These are phyloP conservation scores for Thaumetopoea pityocampa DNA, from an alignment of 1,140 invertebrate genomes.

Conservation along the genomic window DNA sequence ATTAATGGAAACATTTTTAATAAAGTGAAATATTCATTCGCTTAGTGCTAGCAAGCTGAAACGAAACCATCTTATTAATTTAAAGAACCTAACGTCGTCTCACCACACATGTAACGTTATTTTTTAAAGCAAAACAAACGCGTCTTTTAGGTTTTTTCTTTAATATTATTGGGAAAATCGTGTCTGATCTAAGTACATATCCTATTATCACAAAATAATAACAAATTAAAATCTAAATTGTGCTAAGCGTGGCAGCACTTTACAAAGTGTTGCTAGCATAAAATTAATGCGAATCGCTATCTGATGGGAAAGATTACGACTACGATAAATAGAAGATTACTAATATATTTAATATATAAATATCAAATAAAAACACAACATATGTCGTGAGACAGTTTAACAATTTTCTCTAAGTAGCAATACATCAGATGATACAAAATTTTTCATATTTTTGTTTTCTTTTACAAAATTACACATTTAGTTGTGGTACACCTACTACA, in stretches of 20 bases:
- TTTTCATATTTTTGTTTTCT: no score
- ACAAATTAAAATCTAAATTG: slow-evolving; percentile 64
- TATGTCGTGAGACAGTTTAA: slow-evolving; percentile 71
- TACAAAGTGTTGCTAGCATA: slow-evolving; percentile 33
- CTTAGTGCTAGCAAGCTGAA: slow-evolving; percentile 53
- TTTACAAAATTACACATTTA: no score
- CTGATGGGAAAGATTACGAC: slow-evolving; percentile 67
- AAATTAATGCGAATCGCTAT: slow-evolving; percentile 40
- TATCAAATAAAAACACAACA: slow-evolving; percentile 60
- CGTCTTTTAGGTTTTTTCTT: slow-evolving; percentile 48
- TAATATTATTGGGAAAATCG: slow-evolving; percentile 26
- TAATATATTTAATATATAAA: slow-evolving; percentile 24
- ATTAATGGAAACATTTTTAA: slow-evolving; percentile 17
- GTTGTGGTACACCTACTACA: no score
- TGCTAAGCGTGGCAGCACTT: slow-evolving; percentile 41
- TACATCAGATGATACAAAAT: no score
- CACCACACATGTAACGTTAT: slow-evolving; percentile 74
- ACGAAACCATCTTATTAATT: slow-evolving; percentile 41
- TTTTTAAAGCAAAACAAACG: slow-evolving; percentile 33
- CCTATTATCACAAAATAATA: slow-evolving; percentile 69
- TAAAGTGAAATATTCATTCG: slow-evolving; percentile 8
- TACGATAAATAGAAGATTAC: slow-evolving; percentile 52
- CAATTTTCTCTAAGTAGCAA: no score
- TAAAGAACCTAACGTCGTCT: slow-evolving; percentile 67
- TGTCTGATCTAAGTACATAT: slow-evolving; percentile 49